Evolutionary conservation across 2,113 vertebrate species (phyloP), one percentile per base, ranked within the genome.

Genomic region (Carassius auratus): DNA sequence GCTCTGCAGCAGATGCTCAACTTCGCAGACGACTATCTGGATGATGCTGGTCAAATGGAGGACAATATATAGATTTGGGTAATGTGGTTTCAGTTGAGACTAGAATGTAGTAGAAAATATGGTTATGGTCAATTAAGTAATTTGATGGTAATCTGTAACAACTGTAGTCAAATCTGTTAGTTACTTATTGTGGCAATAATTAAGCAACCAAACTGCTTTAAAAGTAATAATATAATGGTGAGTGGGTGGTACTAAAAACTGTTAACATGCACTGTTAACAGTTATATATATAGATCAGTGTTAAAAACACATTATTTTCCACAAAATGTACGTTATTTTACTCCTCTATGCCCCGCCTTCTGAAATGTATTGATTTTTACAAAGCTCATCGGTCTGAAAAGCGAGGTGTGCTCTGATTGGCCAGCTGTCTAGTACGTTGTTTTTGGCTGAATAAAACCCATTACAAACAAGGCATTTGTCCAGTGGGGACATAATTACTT

Each of bases 21-120:
- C 78, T 91, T 80, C 5, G 26, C 91, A 8, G 91, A 94, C 48
- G 87, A 55, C 76, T 94, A 91, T 82, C 91, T 92, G 14, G 93
- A 93, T 59, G 93, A 94, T 71, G 26, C 89, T 13, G 2, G 15
- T n/a, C 0, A 0, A 1, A 82, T 91, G 9, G 0, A 68, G 26
- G 14, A 5, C n/a, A 5, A 42, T 42, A 42, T 45, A 48, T 48
- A 48, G 62, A 66, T 30, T 14, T 7, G 26, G 13, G 26, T 30
- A 7, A 10, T n/a, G 9, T 61, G 21, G n/a, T 61, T 10, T 4
- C 1, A n/a, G 21, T 23, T 66, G 13, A 30, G 62, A 66, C 23
- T 48, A 48, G 42, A 45, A 55, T 17, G 52, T 55, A 55, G 14
- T 36, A 68, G 15, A 68, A 68, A 36, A 3, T 19, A 69, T 13